phyloP scores from a whole-genome alignment of 2,888 invertebrate genomes.

The Pogonocherus hispidulus region DNA sequence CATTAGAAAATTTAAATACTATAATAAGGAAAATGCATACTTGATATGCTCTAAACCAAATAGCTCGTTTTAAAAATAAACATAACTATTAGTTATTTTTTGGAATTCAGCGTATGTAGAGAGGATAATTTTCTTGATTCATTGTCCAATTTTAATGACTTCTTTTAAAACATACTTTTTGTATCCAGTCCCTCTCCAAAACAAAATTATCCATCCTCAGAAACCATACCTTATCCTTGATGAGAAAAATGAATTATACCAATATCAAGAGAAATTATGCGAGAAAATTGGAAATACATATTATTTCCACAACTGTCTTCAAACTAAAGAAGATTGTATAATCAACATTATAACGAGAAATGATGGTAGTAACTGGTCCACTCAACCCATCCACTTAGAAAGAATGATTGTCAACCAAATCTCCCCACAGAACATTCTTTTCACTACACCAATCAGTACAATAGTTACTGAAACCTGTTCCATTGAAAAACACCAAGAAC shows the following conservation, averaged over 20 bases:
- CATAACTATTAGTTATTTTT: not conserved
- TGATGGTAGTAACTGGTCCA: not conserved
- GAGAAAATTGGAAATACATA: slow-evolving; percentile 16
- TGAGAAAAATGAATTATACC: not conserved
- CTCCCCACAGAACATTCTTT: not conserved
- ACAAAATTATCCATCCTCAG: not conserved
- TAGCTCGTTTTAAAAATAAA: slow-evolving; percentile 7
- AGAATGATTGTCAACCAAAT: no score
- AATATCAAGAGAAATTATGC: slow-evolving; percentile 9
- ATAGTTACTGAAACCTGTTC: not conserved
- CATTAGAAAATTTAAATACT: slow-evolving; percentile 1
- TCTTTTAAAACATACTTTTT: not conserved
- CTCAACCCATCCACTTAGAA: no score
- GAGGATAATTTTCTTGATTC: slow-evolving; percentile 14
- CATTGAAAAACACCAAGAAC: not conserved
- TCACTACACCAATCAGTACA: not conserved
- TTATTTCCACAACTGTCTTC: no score
- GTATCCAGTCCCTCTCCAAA: not conserved
- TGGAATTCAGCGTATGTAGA: slow-evolving; percentile 5
- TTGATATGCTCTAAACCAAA: not conserved
- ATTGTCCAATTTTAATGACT: slow-evolving; percentile 4
- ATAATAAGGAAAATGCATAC: not conserved
- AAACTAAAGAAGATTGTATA: slow-evolving; percentile 1
- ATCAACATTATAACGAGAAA: slow-evolving; percentile 12
- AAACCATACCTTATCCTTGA: slow-evolving; percentile 6